Base-by-base conservation (phyloP, 2,888 invertebrate genomes). In the Rhagium mordax region DNA sequence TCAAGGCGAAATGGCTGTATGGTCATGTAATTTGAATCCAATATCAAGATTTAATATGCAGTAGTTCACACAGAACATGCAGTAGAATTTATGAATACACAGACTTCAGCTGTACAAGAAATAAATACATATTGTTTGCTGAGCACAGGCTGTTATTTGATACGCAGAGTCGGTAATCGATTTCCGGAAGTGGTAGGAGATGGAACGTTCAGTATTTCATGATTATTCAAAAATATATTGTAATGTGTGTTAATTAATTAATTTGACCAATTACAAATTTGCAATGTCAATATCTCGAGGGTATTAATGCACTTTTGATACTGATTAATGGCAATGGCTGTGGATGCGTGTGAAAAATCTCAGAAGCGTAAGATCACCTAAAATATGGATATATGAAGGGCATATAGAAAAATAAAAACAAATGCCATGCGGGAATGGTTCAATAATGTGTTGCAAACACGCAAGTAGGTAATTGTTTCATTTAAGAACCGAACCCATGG, bases 391-490 rank as follows among this genome's bases (percentile, higher is more conserved):
- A 77, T 77, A 80, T 83, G 74, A 72, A 75, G 72, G 70, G 71
- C 76, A 78, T 84, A 84, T 83, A 85, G 84, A 84, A 86, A 86
- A 86, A 87, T 85, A 86, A 87, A 82, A 87, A 84, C 85, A 86
- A 87, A 87, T 84, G 85, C 82, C 82, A 84, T 82, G 84, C 84
- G 84, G 85, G 85, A 85, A 85, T 83, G 84, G 84, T 85, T 86
- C 86, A 87, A 87, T 88, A 87, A 87, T 88, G 86, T 85, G 87
- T 86, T 87, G 86, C 86, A 86, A 86, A 87, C 87, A 87, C 87
- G 88, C 87, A 88, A 87, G 84, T 86, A 79, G 85, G 87, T 87
- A 87, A 88, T 88, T 88, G 88, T 88, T 87, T 87, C 85, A 88
- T 87, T 87, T 87, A 85, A 86, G 85, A 86, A 84, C 81, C 83